Evolutionary conservation across 1,140 invertebrate species (phyloP), one percentile per base, ranked within the genome.

Genomic region (Bathynomus jamesi): DNA sequence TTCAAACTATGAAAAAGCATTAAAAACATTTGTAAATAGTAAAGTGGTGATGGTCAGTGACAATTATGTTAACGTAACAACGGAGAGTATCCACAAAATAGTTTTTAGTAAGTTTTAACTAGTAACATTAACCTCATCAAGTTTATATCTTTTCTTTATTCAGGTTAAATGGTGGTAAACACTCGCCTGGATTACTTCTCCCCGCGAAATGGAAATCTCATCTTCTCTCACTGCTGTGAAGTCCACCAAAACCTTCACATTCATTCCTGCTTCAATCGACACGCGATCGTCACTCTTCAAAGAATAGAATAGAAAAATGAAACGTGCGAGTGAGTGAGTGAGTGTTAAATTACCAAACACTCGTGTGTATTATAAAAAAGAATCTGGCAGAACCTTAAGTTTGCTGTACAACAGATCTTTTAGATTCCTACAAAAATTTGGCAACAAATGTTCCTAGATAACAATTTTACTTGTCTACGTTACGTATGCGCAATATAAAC

Each of bases 171-270:
- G 17, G 27, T 0, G 28, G 28, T 24, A 13, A 27, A n/a, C 3
- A 66, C 67, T 66, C 65, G 85, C 82, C 78, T 84, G 83, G 8
- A 85, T 82, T 24, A 78, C 79, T 61, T 85, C 84, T 10, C 84
- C 83, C 73, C 82, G 81, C 30, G 31, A 69, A 13, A 84, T 82
- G 0, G 82, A 81, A 28, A 85, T 81, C 75, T 85, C 84, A 70
- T 85, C 83, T 69, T 83, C 81, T 62, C 81, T 81, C 5, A 84
- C 77, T 1, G 84, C 83, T 65, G 79, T 79, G 73, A 84, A 85
- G 46, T 83, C 82, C 29, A 77, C 81, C 28, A 84, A 66, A 0
- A 83, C 81, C 73, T 79, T 81, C 29, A 80, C 80, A 70, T 81
- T 60, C 60, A 74, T 76, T 3, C 76, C 78, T n/a, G 69, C 40